Evolutionary conservation across 2,113 vertebrate genomes (phyloP), one percentile per base, ranked within the genome.

Genomic region (Upupa epops): DNA sequence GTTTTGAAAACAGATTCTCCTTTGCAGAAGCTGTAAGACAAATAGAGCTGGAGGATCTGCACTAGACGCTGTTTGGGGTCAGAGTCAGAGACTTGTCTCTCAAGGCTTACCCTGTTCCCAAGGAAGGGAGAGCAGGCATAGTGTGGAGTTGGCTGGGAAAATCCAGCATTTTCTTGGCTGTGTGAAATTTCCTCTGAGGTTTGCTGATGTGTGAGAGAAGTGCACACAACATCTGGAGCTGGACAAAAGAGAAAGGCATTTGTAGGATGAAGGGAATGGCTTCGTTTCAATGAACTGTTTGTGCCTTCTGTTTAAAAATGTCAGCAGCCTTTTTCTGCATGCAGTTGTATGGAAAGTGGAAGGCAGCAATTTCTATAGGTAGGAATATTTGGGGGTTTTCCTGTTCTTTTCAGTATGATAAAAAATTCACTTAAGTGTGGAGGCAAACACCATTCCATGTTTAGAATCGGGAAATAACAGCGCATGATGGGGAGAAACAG

Each of bases 221-320:
- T 69, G 37, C 40, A 17, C 31, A 66, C 63, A 68, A 49, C 29
- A 65, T 58, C 71, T 85, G 29, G 37, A 79, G 19, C 5, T 89
- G 58, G 37, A 63, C 29, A 32, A 51, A 29, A 42, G 9, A 69
- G 82, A 58, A 74, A 81, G 29, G 69, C 46, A 48, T 94, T 79
- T 72, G 20, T 92, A 79, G 93, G 90, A 71, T 97, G 68, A 95
- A 95, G 87, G 84, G 88, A 85, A 75, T 26, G 26, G 17, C 61
- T 86, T 84, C 5, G 22, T 78, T 72, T 75, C 69, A 36, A 20
- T 51, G 13, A 59, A 49, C 55, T 52, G 17, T 45, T 84, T 90
- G 36, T 8, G 46, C 21, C 18, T 71, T 87, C 64, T 32, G 32
- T 73, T 71, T 54, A 42, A 61, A 52, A 74, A 70, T 31, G 24